Percentiles rank a stretch among this genome's conserved stretches.
These are phyloP conservation scores for Dryomyza anilis DNA, from an alignment of 2,888 invertebrate species.

Conservation along the genomic window DNA sequence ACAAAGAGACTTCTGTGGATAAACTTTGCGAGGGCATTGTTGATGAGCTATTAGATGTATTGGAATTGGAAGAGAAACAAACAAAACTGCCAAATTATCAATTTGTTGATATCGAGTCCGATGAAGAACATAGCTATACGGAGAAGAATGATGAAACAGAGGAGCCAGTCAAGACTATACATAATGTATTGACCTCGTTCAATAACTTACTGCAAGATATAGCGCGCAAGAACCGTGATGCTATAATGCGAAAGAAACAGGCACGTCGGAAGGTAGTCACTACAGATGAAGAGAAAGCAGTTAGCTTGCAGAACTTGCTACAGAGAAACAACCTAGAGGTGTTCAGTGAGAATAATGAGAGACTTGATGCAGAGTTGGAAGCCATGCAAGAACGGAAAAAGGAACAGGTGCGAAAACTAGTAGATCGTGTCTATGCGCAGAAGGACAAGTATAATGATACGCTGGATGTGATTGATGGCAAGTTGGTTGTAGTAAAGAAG, in stretches of 20 bases:
- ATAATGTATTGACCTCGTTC: slow-evolving; percentile 35
- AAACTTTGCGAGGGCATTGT: slow-evolving; percentile 37
- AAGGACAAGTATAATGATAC: slow-evolving; percentile 50
- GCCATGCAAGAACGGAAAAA: slow-evolving; percentile 38
- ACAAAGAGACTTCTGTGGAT: slow-evolving; percentile 21
- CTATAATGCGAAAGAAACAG: not conserved
- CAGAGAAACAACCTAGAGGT: slow-evolving; percentile 33
- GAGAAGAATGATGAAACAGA: slow-evolving; percentile 21
- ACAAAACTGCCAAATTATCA: slow-evolving; percentile 34
- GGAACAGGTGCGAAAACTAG: slow-evolving; percentile 37
- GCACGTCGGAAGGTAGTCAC: slow-evolving; percentile 12
- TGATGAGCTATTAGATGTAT: slow-evolving; percentile 38
- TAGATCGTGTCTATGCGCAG: slow-evolving; percentile 48
- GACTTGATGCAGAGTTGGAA: slow-evolving; percentile 41
- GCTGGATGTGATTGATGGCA: slow-evolving; percentile 51
- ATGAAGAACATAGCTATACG: slow-evolving; percentile 43
- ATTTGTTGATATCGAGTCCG: slow-evolving; percentile 43
- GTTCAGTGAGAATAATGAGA: slow-evolving; percentile 40
- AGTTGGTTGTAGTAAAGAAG: slow-evolving; percentile 50
- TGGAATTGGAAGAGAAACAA: slow-evolving; percentile 29
- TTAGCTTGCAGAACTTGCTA: slow-evolving; percentile 39
- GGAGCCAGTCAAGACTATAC: slow-evolving; percentile 32
- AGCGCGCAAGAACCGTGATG: slow-evolving; percentile 23
- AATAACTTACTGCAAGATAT: slow-evolving; percentile 34
- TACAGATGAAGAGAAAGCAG: slow-evolving; percentile 36